Evolutionary conservation across 2,797 vertebrate species (phyloP).

Genomic region (Centropyge bicolor): DNA sequence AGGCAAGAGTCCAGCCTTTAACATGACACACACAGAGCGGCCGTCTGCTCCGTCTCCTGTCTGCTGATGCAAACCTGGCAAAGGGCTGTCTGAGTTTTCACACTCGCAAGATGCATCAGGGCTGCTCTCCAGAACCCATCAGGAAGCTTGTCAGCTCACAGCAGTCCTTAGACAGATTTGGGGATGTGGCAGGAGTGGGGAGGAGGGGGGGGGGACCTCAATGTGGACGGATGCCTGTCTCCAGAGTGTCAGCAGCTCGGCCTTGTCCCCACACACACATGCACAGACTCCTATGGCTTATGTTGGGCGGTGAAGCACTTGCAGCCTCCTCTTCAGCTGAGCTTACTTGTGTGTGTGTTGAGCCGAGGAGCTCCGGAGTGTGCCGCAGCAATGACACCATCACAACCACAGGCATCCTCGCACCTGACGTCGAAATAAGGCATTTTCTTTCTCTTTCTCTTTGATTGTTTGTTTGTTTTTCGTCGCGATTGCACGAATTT

Average conservation of each 20-base stretch:
- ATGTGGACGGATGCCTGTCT: slow-evolving; percentile 65
- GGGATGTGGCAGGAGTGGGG: slow-evolving; percentile 69
- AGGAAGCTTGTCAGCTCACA: slow-evolving; percentile 69
- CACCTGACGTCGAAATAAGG: slow-evolving; percentile 66
- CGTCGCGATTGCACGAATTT: slow-evolving; percentile 45
- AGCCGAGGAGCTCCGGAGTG: slow-evolving; percentile 72
- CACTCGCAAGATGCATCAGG: slow-evolving; percentile 74
- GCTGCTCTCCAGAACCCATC: slow-evolving; percentile 70
- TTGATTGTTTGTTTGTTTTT: background rate
- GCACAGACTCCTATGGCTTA: slow-evolving; percentile 65
- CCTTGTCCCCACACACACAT: slow-evolving; percentile 53
- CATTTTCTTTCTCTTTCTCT: slow-evolving; percentile 31
- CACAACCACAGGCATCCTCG: slow-evolving; percentile 74
- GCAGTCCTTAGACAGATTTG: slow-evolving; percentile 63
- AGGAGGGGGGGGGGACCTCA: slow-evolving; percentile 42
- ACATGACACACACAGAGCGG: slow-evolving; percentile 79
- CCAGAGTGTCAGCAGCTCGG: slow-evolving; percentile 40
- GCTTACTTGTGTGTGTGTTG: slow-evolving; percentile 66
- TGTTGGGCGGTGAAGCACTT: slow-evolving; percentile 64
- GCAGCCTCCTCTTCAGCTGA: slow-evolving; percentile 74
- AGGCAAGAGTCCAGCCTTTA: slow-evolving; percentile 80
- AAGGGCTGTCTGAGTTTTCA: slow-evolving; percentile 65
- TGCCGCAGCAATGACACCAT: slow-evolving; percentile 76
- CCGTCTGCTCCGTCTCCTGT: slow-evolving; percentile 78
- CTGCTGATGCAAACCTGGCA: slow-evolving; percentile 76